Conservation (phyloP, 2,888 invertebrate genomes). For the Orthosia gracilis region DNA sequence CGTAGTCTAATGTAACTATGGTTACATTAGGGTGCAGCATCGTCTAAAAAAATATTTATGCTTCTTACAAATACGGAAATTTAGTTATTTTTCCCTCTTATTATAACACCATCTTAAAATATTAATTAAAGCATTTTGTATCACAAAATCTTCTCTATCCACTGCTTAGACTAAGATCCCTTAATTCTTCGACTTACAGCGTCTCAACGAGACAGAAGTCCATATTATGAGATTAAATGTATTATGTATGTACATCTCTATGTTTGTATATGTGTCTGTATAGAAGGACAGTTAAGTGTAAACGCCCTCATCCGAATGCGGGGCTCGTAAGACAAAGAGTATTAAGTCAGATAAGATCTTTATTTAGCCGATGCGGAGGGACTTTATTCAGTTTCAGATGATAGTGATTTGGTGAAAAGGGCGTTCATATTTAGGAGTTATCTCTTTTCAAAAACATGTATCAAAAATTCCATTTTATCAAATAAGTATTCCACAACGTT, state of each 20-base stretch:
- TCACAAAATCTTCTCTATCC: slow-evolving; percentile 1
- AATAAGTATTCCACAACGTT: neutral
- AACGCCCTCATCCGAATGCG: slow-evolving; percentile 68
- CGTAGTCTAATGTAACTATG: no score
- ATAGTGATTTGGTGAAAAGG: slow-evolving; percentile 32
- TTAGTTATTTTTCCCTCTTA: neutral
- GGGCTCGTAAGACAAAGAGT: slow-evolving; percentile 76
- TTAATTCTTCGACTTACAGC: slow-evolving; percentile 30
- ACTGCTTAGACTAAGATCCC: slow-evolving; percentile 16
- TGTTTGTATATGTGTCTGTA: slow-evolving; percentile 13
- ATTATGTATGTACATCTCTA: slow-evolving; percentile 55
- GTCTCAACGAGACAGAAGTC: slow-evolving; percentile 37
- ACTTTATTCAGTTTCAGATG: slow-evolving; percentile 40
- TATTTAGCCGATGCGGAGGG: slow-evolving; percentile 34
- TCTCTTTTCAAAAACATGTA: neutral
- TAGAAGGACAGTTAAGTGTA: slow-evolving; percentile 68
- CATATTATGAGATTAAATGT: slow-evolving; percentile 58
- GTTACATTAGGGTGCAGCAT: neutral
- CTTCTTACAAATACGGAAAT: neutral
- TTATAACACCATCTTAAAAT: slow-evolving; percentile 24
- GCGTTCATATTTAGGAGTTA: neutral
- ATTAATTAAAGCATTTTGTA: slow-evolving; percentile 24
- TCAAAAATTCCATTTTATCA: neutral
- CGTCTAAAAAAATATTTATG: neutral
- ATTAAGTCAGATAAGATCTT: slow-evolving; percentile 65